Conservation (phyloP, 2,113 vertebrate genomes). For the Chitala chitala region DNA sequence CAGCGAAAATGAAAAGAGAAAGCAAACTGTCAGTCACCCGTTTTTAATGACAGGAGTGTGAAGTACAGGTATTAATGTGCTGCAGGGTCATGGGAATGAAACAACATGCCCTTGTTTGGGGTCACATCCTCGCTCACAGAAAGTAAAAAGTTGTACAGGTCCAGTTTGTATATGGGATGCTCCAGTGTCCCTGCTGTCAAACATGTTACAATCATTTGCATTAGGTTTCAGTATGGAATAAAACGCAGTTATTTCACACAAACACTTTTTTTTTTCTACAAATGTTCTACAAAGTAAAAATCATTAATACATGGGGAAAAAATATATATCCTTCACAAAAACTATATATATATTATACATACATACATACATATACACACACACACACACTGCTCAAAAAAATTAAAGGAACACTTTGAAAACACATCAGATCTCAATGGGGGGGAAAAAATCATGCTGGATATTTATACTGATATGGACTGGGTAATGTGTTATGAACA, state of each 20-base stretch:
- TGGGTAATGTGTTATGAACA: too few relatives aligned
- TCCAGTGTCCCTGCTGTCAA: background rate
- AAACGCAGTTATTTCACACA: conserved; percentile 8
- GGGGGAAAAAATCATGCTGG: too few relatives aligned
- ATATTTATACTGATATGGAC: too few relatives aligned
- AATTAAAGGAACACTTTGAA: background rate
- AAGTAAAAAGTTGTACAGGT: background rate
- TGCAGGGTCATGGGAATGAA: background rate
- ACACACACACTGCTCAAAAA: conserved; percentile 2
- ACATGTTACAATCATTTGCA: background rate
- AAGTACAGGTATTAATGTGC: conserved; percentile 1
- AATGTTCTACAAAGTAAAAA: conserved; percentile 7
- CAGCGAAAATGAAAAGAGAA: background rate
- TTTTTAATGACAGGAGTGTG: conserved; percentile 15
- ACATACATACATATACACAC: too few relatives aligned
- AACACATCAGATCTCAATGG: too few relatives aligned
- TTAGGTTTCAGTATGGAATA: conserved; percentile 6
- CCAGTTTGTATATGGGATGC: background rate
- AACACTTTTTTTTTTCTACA: conserved; percentile 11
- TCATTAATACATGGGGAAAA: background rate
- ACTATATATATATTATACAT: too few relatives aligned
- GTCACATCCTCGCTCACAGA: background rate
- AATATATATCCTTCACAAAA: too few relatives aligned
- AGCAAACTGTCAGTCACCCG: background rate
- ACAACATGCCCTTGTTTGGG: background rate